Base-by-base conservation (phyloP, 2,113 vertebrate species). In the Xerus inauris region DNA sequence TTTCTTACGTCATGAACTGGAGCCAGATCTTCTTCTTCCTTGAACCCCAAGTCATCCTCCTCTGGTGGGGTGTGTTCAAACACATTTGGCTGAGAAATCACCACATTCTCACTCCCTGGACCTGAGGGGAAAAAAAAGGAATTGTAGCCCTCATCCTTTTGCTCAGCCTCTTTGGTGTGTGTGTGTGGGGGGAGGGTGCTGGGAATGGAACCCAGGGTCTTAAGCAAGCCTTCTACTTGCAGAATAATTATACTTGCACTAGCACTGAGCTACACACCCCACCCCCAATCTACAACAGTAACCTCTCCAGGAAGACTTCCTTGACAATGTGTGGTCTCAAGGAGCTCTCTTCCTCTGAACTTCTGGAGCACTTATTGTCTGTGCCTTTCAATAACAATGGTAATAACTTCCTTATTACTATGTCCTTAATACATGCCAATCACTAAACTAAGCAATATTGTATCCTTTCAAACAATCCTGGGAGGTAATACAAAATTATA, bases 11-110 rank as follows among this genome's bases (percentile, higher is more conserved):
- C 59, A 51, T 96, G 87, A 92, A 88, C 96, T 81, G 94, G 83
- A 90, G 72, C 80, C 73, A 93, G 26, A 42, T 85, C 91, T 81
- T 88, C 98, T 12, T 98, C 99, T 98, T 98, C 94, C 87, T 95
- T 91, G 65, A 92, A 76, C 13, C 90, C 99, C 98, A 98, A 99
- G 98, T 97, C 98, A 99, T 38, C 98, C 97, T 94, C 97, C 97
- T 96, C 97, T 98, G 96, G 92, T 47, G 96, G 64, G 38, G 77
- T 28, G 6, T 35, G 96, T 65, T 93, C 84, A 87, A 95, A 96
- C 22, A 94, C 94, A 69, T 83, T 84, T 0, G 62, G 80, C 42
- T 90, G 82, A 91, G 95, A 73, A 57, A 89, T 71, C 84, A 82
- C 89, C 49, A 85, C 87, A 17, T 82, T 95, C 92, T 96, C 93